Evolutionary conservation across 1,140 invertebrate species (phyloP), one percentile per base, ranked within the genome.

Genomic region (Mactra quadrangularis): DNA sequence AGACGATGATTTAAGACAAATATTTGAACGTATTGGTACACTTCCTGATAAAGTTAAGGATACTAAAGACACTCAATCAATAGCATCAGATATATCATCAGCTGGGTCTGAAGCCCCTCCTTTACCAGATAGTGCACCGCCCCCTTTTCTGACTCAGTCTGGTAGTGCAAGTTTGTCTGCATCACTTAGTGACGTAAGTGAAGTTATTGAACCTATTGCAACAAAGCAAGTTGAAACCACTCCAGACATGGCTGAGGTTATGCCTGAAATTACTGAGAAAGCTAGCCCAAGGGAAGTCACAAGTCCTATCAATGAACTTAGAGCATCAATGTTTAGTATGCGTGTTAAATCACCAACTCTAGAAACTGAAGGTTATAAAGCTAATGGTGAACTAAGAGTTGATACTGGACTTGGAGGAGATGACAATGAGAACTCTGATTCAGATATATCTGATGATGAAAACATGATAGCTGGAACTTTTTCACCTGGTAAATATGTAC

Each of bases 101-200:
- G 78, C 78, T 29, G 82, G 82, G 33, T 85, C 76, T 47, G 77
- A 84, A 15, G 85, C 85, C 3, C 87, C 86, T 27, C 86, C 86
- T 25, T 60, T 86, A n/a, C 87, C 86, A 27, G 57, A 52, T 13
- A 83, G 85, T 47, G 79, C 86, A 6, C 86, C 87, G 33, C 85
- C 87, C 33, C 86, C 87, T 35, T 52, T 87, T 3, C 83, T 66
- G 17, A 3, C 38, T 27, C 41, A 45, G 4, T 38, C 62, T 4
- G 9, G 31, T 31, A 70, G 38, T 41, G 4, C 38, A 29, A 41
- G n/a, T 47, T 2, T 45, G 22, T 53, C 66, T 31, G 45, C 29
- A 19, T 25, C 17, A 17, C 27, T 53, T 50, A 52, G 59, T 27
- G 29, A 47, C 41, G 50, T 62, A 33, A 45, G n/a, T 41, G 60